phyloP scores from a whole-genome alignment of 2,797 vertebrate genomes.

The Dromococcyx pavoninus region DNA sequence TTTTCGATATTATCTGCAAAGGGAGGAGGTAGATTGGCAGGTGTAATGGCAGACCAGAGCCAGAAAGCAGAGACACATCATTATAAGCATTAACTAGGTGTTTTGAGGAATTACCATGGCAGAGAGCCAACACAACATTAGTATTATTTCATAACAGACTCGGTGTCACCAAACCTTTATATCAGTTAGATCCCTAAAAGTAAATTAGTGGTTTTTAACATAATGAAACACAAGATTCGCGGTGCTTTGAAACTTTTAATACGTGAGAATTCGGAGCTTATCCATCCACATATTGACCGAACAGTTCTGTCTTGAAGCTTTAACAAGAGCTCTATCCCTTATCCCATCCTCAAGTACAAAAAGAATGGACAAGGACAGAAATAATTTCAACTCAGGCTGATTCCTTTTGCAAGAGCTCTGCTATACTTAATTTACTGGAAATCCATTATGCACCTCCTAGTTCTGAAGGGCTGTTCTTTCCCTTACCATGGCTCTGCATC shows the following conservation, averaged over 20 bases:
- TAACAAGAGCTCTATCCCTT: neutral
- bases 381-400: neutral
- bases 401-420: neutral
- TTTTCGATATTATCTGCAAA: conserved; percentile 7
- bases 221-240: neutral
- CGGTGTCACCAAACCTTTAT: neutral
- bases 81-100: neutral
- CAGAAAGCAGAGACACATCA: conserved; percentile 5
- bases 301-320: neutral
- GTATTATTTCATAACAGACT: neutral
- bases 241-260: neutral
- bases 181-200: neutral
- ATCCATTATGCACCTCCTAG: neutral
- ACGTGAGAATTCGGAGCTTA: neutral
- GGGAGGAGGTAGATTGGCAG: neutral
- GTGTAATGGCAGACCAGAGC: neutral
- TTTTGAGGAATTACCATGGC: conserved; percentile 9
- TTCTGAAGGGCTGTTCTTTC: neutral
- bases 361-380: neutral
- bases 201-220: neutral
- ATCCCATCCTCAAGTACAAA: neutral
- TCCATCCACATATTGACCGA: neutral
- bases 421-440: neutral
- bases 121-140: neutral
- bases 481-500: neutral